Evolutionary conservation across 2,888 invertebrate species (phyloP), one percentile per base, ranked within the genome.

Genomic region (Drosophila acutilabella): DNA sequence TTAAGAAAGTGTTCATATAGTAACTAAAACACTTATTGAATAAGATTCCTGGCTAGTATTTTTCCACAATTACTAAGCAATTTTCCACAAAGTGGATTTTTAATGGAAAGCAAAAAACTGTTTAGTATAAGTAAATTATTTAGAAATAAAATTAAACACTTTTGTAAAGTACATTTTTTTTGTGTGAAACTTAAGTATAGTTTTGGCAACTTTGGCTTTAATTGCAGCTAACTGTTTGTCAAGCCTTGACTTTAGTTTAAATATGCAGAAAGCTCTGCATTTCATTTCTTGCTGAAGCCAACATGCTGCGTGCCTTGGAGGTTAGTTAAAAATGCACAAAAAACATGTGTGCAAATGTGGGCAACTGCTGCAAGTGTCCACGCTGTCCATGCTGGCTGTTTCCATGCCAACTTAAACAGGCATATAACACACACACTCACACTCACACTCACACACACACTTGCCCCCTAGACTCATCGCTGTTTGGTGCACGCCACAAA

Each of bases 401-500:
- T 36, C 38, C 16, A 26, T 44, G 38, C 41, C 50, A 51, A 33
- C 66, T 54, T 56, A 8, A 52, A 14, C 13, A 42, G 14, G 20
- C 36, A 8, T n/a, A 5, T 36, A 13, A 2, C 13, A 13, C 13
- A 36, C 36, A 36, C 10, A 26, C 36, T 7, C 11, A 13, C 36
- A 36, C 13, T 13, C 36, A 36, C 11, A n/a, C 8, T 30, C 14
- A 36, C 36, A 36, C 11, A n/a, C 8, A 42, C 14, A 20, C 26
- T 6, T 11, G 30, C 13, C 41, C 53, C 47, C 38, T n/a, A n/a
- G 16, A 23, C 53, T 48, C 58, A 42, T 30, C 18, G 13, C 56
- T 20, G 20, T 66, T 45, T 75, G 72, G 75, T 54, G 62, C 75
- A 75, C 72, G 75, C 74, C 77, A 71, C 69, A 81, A 81, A 85